phyloP scores from a whole-genome alignment of 2,113 vertebrate species.

The Callionymus lyra region DNA sequence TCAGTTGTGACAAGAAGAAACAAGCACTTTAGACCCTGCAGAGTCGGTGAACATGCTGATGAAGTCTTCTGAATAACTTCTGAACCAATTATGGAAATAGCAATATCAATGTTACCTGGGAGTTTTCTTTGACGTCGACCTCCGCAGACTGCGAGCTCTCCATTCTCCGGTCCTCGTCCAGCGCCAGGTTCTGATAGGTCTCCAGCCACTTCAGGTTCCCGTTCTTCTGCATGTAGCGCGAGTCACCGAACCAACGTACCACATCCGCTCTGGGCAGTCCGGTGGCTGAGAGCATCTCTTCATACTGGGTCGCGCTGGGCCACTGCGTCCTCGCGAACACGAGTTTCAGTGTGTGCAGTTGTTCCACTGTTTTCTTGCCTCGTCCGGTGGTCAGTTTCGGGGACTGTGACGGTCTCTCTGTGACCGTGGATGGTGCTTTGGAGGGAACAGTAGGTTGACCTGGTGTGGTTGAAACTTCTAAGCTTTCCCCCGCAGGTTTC shows the following conservation, averaged over 20 bases:
- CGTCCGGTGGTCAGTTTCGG: conserved; percentile 49
- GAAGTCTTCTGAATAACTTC: too few species aligned
- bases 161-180: conserved; percentile 62
- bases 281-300: conserved; percentile 74
- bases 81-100: too few species aligned
- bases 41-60: too few species aligned
- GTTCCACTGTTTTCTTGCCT: conserved; percentile 84
- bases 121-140: conserved; percentile 69
- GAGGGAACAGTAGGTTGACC: conserved; percentile 13
- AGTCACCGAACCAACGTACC: conserved; percentile 95
- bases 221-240: conserved; percentile 90
- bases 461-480: conserved; percentile 43
- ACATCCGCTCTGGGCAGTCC: conserved; percentile 84
- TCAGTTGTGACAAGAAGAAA: too few species aligned
- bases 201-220: conserved; percentile 94
- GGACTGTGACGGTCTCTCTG: conserved; percentile 29
- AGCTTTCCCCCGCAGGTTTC: conserved; percentile 54
- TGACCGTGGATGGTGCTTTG: conserved; percentile 22
- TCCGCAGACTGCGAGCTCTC: conserved; percentile 65
- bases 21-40: too few species aligned
- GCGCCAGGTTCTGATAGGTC: conserved; percentile 74
- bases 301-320: conserved; percentile 85
- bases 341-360: conserved; percentile 86
- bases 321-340: conserved; percentile 91
- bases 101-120: conserved; percentile 36